Evolutionary conservation across 2,113 vertebrate genomes (phyloP).

Genomic region (Bagarius yarrelli): DNA sequence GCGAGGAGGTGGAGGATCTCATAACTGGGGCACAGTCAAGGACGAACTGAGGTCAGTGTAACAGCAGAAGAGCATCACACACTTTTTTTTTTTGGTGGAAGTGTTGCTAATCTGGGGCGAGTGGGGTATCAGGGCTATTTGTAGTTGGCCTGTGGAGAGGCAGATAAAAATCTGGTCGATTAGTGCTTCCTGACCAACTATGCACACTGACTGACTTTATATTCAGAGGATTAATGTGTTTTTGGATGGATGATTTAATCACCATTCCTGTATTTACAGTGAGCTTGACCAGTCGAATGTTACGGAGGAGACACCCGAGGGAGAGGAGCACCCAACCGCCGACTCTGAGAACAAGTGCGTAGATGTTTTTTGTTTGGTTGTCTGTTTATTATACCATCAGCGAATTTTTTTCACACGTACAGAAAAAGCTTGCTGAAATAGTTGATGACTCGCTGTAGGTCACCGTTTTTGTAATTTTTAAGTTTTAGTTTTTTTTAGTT

Average conservation of each 20-base stretch:
- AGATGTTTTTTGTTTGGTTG: background rate
- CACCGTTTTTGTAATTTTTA: too few relatives aligned
- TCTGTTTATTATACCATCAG: background rate
- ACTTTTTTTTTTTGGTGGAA: background rate
- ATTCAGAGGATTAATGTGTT: background rate
- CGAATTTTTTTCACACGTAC: too few relatives aligned
- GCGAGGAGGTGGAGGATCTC: slow-evolving; percentile 93
- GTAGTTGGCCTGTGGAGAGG: background rate
- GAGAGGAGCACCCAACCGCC: slow-evolving; percentile 91
- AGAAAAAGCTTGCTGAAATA: too few relatives aligned
- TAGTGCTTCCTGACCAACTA: background rate
- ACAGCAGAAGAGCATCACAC: background rate
- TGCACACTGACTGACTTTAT: background rate
- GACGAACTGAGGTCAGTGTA: slow-evolving; percentile 88
- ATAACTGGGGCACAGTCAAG: slow-evolving; percentile 99
- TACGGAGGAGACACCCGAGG: slow-evolving; percentile 92
- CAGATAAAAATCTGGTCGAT: background rate
- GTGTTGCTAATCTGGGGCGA: background rate
- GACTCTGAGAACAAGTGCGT: slow-evolving; percentile 98
- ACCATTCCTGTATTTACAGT: slow-evolving; percentile 61
- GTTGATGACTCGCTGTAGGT: too few relatives aligned
- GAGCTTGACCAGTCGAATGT: slow-evolving; percentile 93
- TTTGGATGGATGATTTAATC: background rate
- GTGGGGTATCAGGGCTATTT: background rate
- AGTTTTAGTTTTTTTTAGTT: too few relatives aligned